Evolutionary conservation across 2,888 invertebrate genomes (phyloP).

Genomic region (Brachypalpus laphriformis): DNA sequence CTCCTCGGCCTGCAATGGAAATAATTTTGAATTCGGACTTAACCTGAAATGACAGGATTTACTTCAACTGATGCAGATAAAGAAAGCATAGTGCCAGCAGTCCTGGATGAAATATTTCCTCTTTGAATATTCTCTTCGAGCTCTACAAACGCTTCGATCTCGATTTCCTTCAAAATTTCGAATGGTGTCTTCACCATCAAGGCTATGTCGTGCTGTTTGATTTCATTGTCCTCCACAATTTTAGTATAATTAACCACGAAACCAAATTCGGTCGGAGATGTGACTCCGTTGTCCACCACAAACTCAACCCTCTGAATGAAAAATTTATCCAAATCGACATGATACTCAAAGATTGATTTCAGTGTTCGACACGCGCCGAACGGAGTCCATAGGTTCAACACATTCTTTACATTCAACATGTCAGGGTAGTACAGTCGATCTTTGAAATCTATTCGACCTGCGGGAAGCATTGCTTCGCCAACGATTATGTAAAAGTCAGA

Average conservation of each 20-base stretch:
- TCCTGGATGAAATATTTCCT: constrained; percentile 83
- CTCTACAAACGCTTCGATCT: constrained; percentile 83
- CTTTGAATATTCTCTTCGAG: constrained; percentile 84
- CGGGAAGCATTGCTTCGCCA: constrained; percentile 84
- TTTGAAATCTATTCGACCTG: constrained; percentile 84
- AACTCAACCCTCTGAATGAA: constrained; percentile 84
- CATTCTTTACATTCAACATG: constrained; percentile 83
- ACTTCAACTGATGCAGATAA: constrained; percentile 85
- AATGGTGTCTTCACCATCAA: constrained; percentile 85
- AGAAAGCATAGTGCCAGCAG: constrained; percentile 83
- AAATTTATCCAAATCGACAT: constrained; percentile 82
- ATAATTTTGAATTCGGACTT: neutral
- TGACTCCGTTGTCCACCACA: constrained; percentile 81
- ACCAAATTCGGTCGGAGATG: constrained; percentile 81
- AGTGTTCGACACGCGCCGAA: constrained; percentile 83
- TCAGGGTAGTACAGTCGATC: constrained; percentile 85
- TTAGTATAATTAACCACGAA: constrained; percentile 84
- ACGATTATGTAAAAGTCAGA: constrained; percentile 83
- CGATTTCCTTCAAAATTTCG: constrained; percentile 83
- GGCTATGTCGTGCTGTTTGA: constrained; percentile 83
- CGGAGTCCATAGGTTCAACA: constrained; percentile 85
- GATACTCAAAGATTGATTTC: constrained; percentile 84
- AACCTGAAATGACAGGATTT: constrained; percentile 37
- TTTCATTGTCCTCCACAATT: constrained; percentile 81
- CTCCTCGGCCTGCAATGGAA: constrained; percentile 84